A percentile compares a stretch with the other conserved stretches of the same genome.
These are phyloP conservation scores for Bellardia pandia DNA, from an alignment of 2,888 invertebrate genomes.

Conservation along the genomic window DNA sequence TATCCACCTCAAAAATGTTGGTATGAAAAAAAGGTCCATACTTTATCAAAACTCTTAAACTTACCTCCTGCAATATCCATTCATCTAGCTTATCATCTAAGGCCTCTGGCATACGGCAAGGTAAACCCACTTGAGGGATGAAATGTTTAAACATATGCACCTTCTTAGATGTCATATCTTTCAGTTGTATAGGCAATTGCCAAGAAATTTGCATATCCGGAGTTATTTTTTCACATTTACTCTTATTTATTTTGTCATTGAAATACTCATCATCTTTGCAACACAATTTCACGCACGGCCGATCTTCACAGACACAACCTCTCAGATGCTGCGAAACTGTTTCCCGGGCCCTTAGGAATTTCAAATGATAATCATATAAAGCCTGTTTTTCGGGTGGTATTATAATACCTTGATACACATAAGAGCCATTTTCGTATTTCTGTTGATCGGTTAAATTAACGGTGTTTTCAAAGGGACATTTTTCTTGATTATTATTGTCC, in stretches of 20 bases:
- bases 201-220: conserved; percentile 36
- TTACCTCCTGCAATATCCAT: conserved; percentile 77
- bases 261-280: conserved; percentile 71
- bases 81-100: conserved; percentile 76
- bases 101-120: conserved; percentile 76
- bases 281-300: conserved; percentile 77
- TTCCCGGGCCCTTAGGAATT: conserved; percentile 35
- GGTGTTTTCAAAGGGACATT: conserved; percentile 75
- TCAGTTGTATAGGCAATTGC: conserved; percentile 19
- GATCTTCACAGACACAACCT: conserved; percentile 78
- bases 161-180: not conserved
- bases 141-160: conserved; percentile 51
- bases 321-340: conserved; percentile 72
- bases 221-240: conserved; percentile 46
- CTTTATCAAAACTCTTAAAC: conserved; percentile 3
- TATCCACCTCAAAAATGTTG: too few species aligned
- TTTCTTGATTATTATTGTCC: not conserved
- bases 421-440: conserved; percentile 75
- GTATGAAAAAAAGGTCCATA: too few species aligned
- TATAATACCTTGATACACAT: conserved; percentile 75
- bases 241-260: not conserved
- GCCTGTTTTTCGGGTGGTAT: conserved; percentile 74
- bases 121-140: conserved; percentile 69
- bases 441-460: conserved; percentile 76
- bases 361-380: conserved; percentile 72